Evolutionary conservation across 2,113 vertebrate species (phyloP), one percentile per base, ranked within the genome.

Genomic region (Leiothrix lutea): DNA sequence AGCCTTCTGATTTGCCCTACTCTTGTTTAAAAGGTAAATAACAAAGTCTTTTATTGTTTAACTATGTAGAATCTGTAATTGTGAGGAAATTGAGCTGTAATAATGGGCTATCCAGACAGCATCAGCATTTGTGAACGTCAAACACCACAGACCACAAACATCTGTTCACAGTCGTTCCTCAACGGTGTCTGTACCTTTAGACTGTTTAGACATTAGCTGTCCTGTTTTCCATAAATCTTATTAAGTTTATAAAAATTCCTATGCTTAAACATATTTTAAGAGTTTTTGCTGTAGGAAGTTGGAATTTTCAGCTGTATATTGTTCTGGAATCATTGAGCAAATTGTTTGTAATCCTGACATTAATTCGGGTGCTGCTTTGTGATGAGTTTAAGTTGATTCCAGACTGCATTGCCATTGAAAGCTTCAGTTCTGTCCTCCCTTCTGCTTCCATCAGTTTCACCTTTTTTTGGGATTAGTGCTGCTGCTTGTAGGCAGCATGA

Each of bases 401-500:
- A 45, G 42, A 20, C 14, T 62, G 44, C 42, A 21, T 5, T 54
- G 36, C 28, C 11, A 13, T 24, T 58, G 80, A 50, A 88, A 44
- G 14, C 33, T 35, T 50, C 21, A 45, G 44, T 72, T 91, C 33
- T 80, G n/a, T 36, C 9, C 20, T 57, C 18, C 45, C 29, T 79
- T 22, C 42, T 83, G 20, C 33, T 80, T 31, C 33, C 11, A 6
- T 69, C 14, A 9, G 25, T 86, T 78, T 29, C 23, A 60, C 20
- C 8, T 8, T 29, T 70, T 53, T 50, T 77, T 24, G 13, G 38
- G 16, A 13, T 79, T 36, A 45, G 20, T 70, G 14, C 23, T 83
- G 38, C 28, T 79, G 38, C 35, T 71, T 2, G 0, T 71, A 56
- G 25, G 17, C 48, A 56, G 4, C 0, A 1, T n/a, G 31, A 6